phyloP scores from a whole-genome alignment of 2,888 invertebrate species.

The Druceiella hillmani region DNA sequence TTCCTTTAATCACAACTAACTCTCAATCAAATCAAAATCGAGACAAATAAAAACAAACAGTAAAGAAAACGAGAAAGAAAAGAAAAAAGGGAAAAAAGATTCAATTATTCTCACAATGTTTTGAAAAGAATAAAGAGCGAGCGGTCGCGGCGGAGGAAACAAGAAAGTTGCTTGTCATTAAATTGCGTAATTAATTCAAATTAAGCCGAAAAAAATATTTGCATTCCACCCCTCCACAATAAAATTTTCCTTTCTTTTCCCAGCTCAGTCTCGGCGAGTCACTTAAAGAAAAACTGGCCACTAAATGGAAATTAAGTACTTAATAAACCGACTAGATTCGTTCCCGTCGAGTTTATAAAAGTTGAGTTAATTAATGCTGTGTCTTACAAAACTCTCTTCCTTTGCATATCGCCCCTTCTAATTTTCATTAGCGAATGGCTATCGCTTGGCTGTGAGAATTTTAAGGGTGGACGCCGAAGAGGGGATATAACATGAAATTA shows the following conservation, averaged over 20 bases:
- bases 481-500: no score
- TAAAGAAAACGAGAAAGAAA: no score
- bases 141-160: constrained; percentile 38
- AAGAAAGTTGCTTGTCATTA: constrained; percentile 50
- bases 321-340: constrained; percentile 41
- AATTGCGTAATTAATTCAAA: constrained; percentile 53
- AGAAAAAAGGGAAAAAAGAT: no score
- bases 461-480: constrained; percentile 33
- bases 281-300: constrained; percentile 33
- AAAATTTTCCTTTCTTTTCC: constrained; percentile 6
- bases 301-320: constrained; percentile 48
- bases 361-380: constrained; percentile 49
- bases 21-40: no score
- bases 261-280: constrained; percentile 6
- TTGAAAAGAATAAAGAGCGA: no score
- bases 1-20: no score
- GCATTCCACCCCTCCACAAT: constrained; percentile 33
- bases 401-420: constrained; percentile 31
- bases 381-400: constrained; percentile 40
- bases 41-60: no score
- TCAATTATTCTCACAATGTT: no score
- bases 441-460: constrained; percentile 31
- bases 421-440: constrained; percentile 36
- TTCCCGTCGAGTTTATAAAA: no score
- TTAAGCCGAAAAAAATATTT: constrained; percentile 50